Conservation (phyloP, 2,888 invertebrate genomes). For the Caenorhabditis sp. region DNA sequence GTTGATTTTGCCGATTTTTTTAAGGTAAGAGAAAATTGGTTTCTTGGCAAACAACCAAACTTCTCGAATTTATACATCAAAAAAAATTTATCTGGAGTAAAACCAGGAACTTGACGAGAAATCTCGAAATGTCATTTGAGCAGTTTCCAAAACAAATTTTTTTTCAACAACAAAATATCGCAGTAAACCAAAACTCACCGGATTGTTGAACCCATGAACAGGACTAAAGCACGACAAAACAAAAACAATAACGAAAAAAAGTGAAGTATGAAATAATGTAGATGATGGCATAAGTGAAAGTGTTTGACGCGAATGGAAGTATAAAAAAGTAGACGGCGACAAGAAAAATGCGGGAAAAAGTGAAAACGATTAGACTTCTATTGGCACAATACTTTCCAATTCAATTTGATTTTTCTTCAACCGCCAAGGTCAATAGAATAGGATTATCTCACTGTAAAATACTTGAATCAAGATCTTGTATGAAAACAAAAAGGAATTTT, state of each 20-base stretch:
- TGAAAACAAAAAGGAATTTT: too few relatives aligned
- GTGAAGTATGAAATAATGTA: constrained; percentile 17
- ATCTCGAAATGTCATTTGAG: too few relatives aligned
- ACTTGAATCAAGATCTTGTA: neutral
- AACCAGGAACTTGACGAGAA: too few relatives aligned
- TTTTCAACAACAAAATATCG: too few relatives aligned
- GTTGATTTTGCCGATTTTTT: too few relatives aligned
- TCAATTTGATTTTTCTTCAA: neutral
- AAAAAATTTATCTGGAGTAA: too few relatives aligned
- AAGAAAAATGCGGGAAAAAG: constrained; percentile 24
- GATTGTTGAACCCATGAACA: constrained; percentile 16
- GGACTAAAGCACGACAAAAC: neutral
- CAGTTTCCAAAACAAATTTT: too few relatives aligned
- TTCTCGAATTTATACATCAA: too few relatives aligned
- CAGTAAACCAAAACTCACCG: constrained; percentile 8
- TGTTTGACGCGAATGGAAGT: constrained; percentile 32
- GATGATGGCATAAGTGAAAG: constrained; percentile 44
- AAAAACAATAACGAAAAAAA: constrained; percentile 6
- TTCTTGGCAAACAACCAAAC: too few relatives aligned
- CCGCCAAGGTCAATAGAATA: neutral
- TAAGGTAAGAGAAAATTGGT: too few relatives aligned
- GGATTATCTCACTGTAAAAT: neutral
- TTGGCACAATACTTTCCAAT: neutral
- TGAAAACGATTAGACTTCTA: neutral
- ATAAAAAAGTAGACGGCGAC: constrained; percentile 9